phyloP scores from a whole-genome alignment of 2,888 invertebrate genomes.

The Empis livida region DNA sequence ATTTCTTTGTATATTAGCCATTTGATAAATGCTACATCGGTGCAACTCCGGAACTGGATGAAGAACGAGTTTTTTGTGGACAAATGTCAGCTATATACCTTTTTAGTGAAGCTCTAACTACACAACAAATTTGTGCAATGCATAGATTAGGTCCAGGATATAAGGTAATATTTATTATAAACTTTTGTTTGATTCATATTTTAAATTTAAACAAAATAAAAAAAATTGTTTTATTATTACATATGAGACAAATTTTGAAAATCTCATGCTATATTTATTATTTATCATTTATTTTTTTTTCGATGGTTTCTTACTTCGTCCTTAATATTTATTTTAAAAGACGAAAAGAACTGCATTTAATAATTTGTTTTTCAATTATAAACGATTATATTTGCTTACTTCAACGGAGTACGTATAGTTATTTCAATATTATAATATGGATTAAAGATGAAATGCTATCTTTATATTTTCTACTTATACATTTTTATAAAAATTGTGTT shows the following conservation, averaged over 20 bases:
- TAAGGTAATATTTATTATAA: conserved; percentile 51
- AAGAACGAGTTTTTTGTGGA: conserved; percentile 96
- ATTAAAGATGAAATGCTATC: too few relatives aligned
- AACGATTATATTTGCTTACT: too few relatives aligned
- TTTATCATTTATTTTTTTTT: conserved; percentile 8
- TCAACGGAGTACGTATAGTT: too few relatives aligned
- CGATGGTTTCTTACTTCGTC: too few relatives aligned
- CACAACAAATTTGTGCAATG: conserved; percentile 98
- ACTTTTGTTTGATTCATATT: not conserved
- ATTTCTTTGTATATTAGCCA: conserved; percentile 53
- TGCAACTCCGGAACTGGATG: conserved; percentile 90
- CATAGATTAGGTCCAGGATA: conserved; percentile 97
- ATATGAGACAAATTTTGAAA: not conserved
- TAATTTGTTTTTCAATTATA: too few relatives aligned
- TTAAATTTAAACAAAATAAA: conserved; percentile 1
- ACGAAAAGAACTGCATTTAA: too few relatives aligned
- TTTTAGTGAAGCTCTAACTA: conserved; percentile 92
- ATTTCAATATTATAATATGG: too few relatives aligned
- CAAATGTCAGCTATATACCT: conserved; percentile 99
- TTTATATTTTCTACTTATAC: too few relatives aligned
- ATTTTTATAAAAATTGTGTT: too few relatives aligned
- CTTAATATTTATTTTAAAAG: too few relatives aligned
- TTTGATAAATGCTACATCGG: conserved; percentile 99
- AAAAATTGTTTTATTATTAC: conserved; percentile 1
- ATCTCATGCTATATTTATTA: conserved; percentile 4